Base-by-base conservation (phyloP, 2,797 vertebrate species). In the Aulostomus chinensis region DNA sequence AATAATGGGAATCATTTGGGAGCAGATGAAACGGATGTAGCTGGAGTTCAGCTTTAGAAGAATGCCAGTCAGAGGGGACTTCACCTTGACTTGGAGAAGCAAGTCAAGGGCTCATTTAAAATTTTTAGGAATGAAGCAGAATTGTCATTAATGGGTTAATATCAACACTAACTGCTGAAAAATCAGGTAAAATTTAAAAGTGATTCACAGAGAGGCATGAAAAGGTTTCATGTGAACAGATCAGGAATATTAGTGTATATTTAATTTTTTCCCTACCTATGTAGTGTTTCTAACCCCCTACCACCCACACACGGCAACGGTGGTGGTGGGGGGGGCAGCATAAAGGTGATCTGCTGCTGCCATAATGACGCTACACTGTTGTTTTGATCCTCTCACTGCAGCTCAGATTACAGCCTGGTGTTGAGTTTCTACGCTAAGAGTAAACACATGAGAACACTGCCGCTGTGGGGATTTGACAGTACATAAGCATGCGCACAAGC, bases 291-390 rank as follows among this genome's bases (percentile, higher is more conserved):
- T n/a, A n/a, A n/a, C n/a, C n/a, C n/a, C n/a, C n/a, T n/a, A n/a
- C n/a, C 68, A 74, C 71, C 77, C 51, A 68, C 45, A 59, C 26
- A 55, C 20, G 20, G 20, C 20, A 21, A 21, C 9, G 9, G 6
- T 15, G 7, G 14, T 6, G 20, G 3, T 3, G 20, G 20, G 20
- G 3, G 26, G 26, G 9, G 9, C 9, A 11, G 9, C 9, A 9
- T 58, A 70, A 83, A 85, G 83, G 74, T 72, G 79, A 83, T 80
- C 68, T 47, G 61, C 54, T 45, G 72, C 52, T 72, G 60, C 85
- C 80, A 83, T 87, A 79, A 78, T 83, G 83, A 86, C 70, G 78
- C 65, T 81, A 79, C 75, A 70, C 72, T 76, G 78, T 80, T 85
- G 80, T 85, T 85, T 69, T 77, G 80, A 84, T 85, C 70, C 61